These are phyloP conservation scores for Mungos mungo DNA, from an alignment of 2,113 vertebrate species.

Conservation along the genomic window DNA sequence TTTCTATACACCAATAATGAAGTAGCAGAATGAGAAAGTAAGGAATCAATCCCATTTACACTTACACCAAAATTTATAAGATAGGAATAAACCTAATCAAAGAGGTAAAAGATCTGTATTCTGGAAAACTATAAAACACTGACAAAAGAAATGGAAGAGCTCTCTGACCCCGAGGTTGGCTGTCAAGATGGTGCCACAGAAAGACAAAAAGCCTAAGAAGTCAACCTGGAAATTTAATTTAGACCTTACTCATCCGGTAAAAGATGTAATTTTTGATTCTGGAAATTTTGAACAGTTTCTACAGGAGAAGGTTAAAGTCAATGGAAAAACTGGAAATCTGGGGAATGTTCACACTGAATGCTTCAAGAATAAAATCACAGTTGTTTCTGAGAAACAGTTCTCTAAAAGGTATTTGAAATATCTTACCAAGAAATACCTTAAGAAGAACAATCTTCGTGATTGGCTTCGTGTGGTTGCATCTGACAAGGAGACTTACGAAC, in stretches of 20 bases:
- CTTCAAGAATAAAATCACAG: slow-evolving; percentile 95
- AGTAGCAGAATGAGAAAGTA: too few species aligned
- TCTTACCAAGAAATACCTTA: slow-evolving; percentile 98
- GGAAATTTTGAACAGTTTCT: slow-evolving; percentile 96
- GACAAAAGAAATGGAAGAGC: too few species aligned
- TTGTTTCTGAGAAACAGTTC: slow-evolving; percentile 95
- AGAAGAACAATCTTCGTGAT: slow-evolving; percentile 98
- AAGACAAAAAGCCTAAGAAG: slow-evolving; percentile 86
- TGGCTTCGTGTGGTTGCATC: slow-evolving; percentile 97
- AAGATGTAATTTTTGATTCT: slow-evolving; percentile 98
- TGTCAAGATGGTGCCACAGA: slow-evolving; percentile 68
- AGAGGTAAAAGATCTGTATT: too few species aligned
- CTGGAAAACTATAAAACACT: too few species aligned
- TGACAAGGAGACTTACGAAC: slow-evolving; percentile 95
- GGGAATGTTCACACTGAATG: slow-evolving; percentile 94
- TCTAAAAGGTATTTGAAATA: slow-evolving; percentile 99
- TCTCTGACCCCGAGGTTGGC: too few species aligned
- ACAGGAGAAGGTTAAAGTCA: slow-evolving; percentile 97
- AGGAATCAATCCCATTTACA: too few species aligned
- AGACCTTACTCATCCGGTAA: slow-evolving; percentile 96
- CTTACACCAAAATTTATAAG: too few species aligned
- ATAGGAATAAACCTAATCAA: too few species aligned
- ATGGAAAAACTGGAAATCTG: slow-evolving; percentile 96
- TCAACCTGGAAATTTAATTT: slow-evolving; percentile 92
- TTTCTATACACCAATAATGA: too few species aligned